A percentile compares a stretch with the other conserved stretches of the same genome.
Conservation (phyloP, 92 coral and sea anemone genomes). For the Bergia puertoricense region DNA sequence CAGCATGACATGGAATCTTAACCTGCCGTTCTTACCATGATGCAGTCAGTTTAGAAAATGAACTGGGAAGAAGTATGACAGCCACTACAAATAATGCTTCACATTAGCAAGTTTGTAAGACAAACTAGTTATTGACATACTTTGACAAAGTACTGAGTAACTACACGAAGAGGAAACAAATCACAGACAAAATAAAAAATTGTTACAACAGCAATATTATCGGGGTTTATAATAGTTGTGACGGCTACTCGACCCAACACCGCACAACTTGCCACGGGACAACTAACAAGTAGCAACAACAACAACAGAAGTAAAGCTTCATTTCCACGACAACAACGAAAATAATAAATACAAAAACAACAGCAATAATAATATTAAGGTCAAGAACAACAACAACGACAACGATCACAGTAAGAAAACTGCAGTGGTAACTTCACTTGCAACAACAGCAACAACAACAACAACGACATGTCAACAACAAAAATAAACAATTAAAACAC, state of each 20-base stretch:
- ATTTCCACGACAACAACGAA: too few relatives aligned
- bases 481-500: too few relatives aligned
- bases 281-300: not conserved
- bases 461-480: too few relatives aligned
- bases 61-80: not conserved
- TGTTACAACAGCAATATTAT: too few relatives aligned
- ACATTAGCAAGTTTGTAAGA: not conserved
- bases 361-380: too few relatives aligned
- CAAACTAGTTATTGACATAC: not conserved
- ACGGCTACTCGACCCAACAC: too few relatives aligned
- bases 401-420: not conserved
- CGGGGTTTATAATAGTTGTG: not conserved
- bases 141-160: not conserved
- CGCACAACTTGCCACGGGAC: not conserved
- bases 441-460: constrained; percentile 2
- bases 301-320: not conserved
- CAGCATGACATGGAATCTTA: not conserved
- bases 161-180: not conserved
- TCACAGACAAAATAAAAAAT: not conserved
- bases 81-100: not conserved
- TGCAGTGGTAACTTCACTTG: not conserved
- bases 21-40: not conserved
- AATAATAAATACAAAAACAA: not conserved
- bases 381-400: not conserved
- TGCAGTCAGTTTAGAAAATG: not conserved